Percentiles rank a stretch among this genome's conserved stretches.
These are phyloP conservation scores for Karalla daura DNA, from an alignment of 2,797 vertebrate species.

Conservation along the genomic window DNA sequence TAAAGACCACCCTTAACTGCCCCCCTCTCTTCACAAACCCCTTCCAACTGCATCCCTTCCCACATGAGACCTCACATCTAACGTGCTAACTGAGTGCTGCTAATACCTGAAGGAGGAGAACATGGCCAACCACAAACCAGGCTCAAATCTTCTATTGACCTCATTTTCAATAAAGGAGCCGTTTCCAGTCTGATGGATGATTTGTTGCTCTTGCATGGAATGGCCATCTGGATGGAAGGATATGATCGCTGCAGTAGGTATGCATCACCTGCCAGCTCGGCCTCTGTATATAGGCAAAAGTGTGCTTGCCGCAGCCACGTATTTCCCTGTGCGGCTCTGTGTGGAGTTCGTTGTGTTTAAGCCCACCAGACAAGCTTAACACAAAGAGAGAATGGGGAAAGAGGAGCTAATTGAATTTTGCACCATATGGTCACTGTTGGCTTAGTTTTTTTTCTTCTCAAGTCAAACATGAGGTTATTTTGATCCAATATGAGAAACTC, in stretches of 20 bases:
- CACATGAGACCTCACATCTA: slow-evolving; percentile 62
- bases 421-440: slow-evolving; percentile 71
- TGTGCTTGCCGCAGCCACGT: slow-evolving; percentile 37
- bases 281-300: slow-evolving; percentile 47
- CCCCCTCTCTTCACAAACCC: slow-evolving; percentile 29
- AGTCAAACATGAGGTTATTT: slow-evolving; percentile 75
- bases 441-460: slow-evolving; percentile 45
- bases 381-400: slow-evolving; percentile 3
- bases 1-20: slow-evolving; percentile 83
- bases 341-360: slow-evolving; percentile 58
- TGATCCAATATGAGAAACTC: slow-evolving; percentile 74
- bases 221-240: slow-evolving; percentile 82
- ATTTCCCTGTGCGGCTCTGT: slow-evolving; percentile 35
- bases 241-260: slow-evolving; percentile 80
- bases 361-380: slow-evolving; percentile 35
- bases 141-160: slow-evolving; percentile 90
- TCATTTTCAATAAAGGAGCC: slow-evolving; percentile 88
- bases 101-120: slow-evolving; percentile 82
- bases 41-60: slow-evolving; percentile 52
- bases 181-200: slow-evolving; percentile 84
- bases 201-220: slow-evolving; percentile 83
- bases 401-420: slow-evolving; percentile 63
- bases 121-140: slow-evolving; percentile 74
- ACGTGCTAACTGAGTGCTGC: slow-evolving; percentile 58
- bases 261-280: slow-evolving; percentile 81